Base-by-base conservation (phyloP, 2,888 invertebrate species). In the Spicauda simplicius region DNA sequence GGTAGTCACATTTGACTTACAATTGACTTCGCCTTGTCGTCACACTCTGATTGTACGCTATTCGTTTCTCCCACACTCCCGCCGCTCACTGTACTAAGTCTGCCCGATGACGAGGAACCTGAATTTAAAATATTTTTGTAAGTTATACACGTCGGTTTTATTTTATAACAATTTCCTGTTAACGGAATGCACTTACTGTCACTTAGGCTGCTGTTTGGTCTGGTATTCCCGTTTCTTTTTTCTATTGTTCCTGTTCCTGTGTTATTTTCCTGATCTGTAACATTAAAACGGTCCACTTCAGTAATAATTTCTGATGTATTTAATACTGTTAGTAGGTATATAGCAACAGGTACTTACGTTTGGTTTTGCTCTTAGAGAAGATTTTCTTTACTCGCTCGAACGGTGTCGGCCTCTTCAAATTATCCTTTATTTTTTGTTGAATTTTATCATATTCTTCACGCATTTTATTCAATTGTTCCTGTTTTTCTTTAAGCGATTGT, bases 21-120 rank as follows among this genome's bases (percentile, higher is more conserved):
- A 75, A 92, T 88, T 55, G 93, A 92, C 71, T 92, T 84, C 11
- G 91, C 86, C 74, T 96, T 95, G 65, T 97, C 97, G 71, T 97
- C 97, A 64, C 95, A 95, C 82, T 97, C 97, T 0, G 97, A 97
- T 80, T 97, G 97, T 0, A 97, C 97, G 65, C 97, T 97, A 79
- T 97, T 97, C 2, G 92, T 90, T 77, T 97, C 97, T 0, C 97
- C 97, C 0, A 97, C 93, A 76, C 97, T 97, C 41, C 96, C 95
- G 3, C 96, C 97, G 76, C 97, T 97, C 11, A 96, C 96, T 2
- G 97, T 97, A 77, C 97, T 97, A 82, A 97, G 94, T 12, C 97
- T 94, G 0, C 97, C 97, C 0, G 97, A 97, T 0, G 97, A 97
- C 0, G 97, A 97, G 0, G 97, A 97, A 82, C 96, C 96, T 96